Percentiles rank a stretch among this genome's conserved stretches.
Evolutionary conservation across 2,888 invertebrate genomes (phyloP).

Genomic region (Sialis lutaria): DNA sequence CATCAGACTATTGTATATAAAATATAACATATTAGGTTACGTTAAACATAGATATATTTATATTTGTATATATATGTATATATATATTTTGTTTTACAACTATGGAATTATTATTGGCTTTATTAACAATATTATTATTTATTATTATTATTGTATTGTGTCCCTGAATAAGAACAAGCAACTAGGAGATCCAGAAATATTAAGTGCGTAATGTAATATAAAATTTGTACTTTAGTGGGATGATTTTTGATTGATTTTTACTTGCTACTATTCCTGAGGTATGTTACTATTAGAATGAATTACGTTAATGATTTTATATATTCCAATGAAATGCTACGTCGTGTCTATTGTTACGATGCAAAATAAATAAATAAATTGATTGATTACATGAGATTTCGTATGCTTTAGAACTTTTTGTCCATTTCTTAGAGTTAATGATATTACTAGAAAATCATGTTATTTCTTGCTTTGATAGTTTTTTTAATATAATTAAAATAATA

Average conservation of each 20-base stretch:
- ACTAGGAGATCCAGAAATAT: too few relatives aligned
- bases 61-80: too few relatives aligned
- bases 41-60: too few relatives aligned
- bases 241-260: not conserved
- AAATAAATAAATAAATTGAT: too few relatives aligned
- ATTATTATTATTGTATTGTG: not conserved
- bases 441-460: too few relatives aligned
- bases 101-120: not conserved
- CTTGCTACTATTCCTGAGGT: not conserved
- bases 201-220: not conserved
- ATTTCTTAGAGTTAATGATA: too few relatives aligned
- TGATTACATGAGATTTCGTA: too few relatives aligned
- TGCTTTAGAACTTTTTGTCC: too few relatives aligned
- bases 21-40: too few relatives aligned
- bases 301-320: not conserved
- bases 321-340: not conserved
- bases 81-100: not conserved
- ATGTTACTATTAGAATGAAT: not conserved
- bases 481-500: too few relatives aligned
- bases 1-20: too few relatives aligned
- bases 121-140: not conserved
- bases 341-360: not conserved
- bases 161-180: not conserved
- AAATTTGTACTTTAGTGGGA: slow-evolving; percentile 1
- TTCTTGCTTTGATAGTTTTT: too few relatives aligned